Percentiles rank a stretch among this genome's conserved stretches.
Conservation (phyloP, 2,797 vertebrate genomes). For the Epinephelus awoara region DNA sequence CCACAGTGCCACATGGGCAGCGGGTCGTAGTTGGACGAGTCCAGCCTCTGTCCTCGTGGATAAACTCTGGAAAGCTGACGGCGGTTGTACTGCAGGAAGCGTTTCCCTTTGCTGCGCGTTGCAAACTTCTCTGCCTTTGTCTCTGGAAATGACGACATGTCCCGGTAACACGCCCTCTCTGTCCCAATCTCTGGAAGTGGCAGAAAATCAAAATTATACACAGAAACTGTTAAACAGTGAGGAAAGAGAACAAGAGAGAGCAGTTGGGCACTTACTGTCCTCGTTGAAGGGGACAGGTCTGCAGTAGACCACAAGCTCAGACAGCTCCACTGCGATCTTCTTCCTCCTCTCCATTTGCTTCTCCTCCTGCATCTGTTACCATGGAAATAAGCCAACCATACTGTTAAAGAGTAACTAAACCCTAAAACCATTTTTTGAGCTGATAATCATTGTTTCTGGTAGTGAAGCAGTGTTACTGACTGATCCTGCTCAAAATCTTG, state of each 20-base stretch:
- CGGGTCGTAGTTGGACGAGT: conserved; percentile 98
- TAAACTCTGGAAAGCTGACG: conserved; percentile 88
- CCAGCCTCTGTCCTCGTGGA: conserved; percentile 89
- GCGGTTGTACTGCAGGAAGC: conserved; percentile 88
- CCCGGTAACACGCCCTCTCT: conserved; percentile 94
- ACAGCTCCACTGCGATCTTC: conserved; percentile 97
- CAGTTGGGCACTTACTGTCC: conserved; percentile 90
- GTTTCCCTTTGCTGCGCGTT: conserved; percentile 90
- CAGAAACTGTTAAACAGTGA: not conserved
- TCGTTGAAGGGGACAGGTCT: conserved; percentile 97
- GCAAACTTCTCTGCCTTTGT: conserved; percentile 98
- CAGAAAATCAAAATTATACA: not conserved
- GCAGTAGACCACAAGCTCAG: conserved; percentile 97
- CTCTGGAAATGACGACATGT: conserved; percentile 99
- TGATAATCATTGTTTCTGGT: too few relatives aligned
- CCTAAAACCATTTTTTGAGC: too few relatives aligned
- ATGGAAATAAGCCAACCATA: conserved; percentile 16
- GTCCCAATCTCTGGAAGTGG: conserved; percentile 93
- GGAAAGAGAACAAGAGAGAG: not conserved
- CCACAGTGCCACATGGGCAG: conserved; percentile 99
- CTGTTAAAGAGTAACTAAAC: not conserved
- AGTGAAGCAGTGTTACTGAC: too few relatives aligned
- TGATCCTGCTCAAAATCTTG: too few relatives aligned
- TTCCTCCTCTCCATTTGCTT: conserved; percentile 99
- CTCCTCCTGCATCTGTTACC: conserved; percentile 92